Evolutionary conservation across 2,888 invertebrate genomes (phyloP).

Genomic region (Sinohyriopsis cumingii): DNA sequence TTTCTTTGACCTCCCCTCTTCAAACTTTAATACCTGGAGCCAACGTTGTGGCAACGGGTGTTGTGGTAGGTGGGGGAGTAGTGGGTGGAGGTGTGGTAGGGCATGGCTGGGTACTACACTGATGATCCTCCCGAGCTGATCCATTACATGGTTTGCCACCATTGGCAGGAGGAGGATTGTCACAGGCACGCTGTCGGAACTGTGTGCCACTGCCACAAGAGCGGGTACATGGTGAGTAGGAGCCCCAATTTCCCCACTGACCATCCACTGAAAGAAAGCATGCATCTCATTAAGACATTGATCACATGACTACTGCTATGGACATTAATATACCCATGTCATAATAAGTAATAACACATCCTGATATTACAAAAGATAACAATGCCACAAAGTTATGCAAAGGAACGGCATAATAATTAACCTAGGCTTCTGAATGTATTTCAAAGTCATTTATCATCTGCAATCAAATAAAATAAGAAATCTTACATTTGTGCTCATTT

Average conservation of each 20-base stretch:
- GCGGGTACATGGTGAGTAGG: conserved; percentile 42
- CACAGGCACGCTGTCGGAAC: conserved; percentile 39
- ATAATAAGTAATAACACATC: neutral
- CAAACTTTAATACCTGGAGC: conserved; percentile 25
- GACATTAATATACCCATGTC: neutral
- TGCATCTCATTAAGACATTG: neutral
- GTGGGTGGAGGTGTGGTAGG: conserved; percentile 40
- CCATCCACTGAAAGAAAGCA: conserved; percentile 35
- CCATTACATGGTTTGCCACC: conserved; percentile 41
- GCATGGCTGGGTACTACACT: conserved; percentile 33
- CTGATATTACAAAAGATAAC: no score
- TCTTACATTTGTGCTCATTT: no score
- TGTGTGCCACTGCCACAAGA: conserved; percentile 45
- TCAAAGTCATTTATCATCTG: no score
- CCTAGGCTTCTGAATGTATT: no score
- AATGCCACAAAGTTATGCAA: no score
- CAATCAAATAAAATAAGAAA: no score
- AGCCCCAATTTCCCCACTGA: conserved; percentile 41
- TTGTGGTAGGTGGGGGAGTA: conserved; percentile 22
- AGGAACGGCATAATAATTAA: no score
- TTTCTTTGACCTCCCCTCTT: no score
- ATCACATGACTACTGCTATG: neutral
- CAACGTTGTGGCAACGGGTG: conserved; percentile 22
- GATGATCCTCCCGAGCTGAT: conserved; percentile 22
- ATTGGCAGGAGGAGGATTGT: conserved; percentile 45